These are phyloP conservation scores for Cairina moschata DNA, from an alignment of 2,113 vertebrate species.

Conservation along the genomic window DNA sequence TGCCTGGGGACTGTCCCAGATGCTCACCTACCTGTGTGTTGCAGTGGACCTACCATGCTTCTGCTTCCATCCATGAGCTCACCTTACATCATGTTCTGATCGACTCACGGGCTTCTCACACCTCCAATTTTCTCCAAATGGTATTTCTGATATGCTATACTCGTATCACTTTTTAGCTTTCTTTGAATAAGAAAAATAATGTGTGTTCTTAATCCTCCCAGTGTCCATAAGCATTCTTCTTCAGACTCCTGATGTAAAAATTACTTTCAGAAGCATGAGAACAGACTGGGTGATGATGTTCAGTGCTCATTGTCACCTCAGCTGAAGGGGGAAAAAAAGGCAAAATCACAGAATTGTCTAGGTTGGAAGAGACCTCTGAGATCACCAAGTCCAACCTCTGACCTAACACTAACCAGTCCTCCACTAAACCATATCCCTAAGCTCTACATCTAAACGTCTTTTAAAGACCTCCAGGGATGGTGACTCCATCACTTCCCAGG, in stretches of 20 bases:
- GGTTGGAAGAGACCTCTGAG: too few species aligned
- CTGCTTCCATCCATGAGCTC: background rate
- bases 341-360: too few species aligned
- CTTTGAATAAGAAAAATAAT: background rate
- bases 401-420: too few species aligned
- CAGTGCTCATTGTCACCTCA: background rate
- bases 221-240: background rate
- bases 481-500: too few species aligned
- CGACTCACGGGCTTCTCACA: background rate
- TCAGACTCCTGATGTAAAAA: background rate
- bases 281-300: too few species aligned
- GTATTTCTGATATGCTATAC: background rate
- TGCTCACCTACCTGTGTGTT: background rate
- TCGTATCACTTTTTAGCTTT: background rate
- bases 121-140: background rate
- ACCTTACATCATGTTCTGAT: background rate
- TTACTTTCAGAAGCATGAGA: background rate
- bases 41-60: background rate
- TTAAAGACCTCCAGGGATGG: too few species aligned
- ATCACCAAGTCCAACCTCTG: too few species aligned
- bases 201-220: background rate
- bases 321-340: background rate
- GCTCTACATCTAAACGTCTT: too few species aligned
- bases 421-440: too few species aligned
- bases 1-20: background rate